phyloP scores from a whole-genome alignment of 2,888 invertebrate species.

The Morinoia aosen region DNA sequence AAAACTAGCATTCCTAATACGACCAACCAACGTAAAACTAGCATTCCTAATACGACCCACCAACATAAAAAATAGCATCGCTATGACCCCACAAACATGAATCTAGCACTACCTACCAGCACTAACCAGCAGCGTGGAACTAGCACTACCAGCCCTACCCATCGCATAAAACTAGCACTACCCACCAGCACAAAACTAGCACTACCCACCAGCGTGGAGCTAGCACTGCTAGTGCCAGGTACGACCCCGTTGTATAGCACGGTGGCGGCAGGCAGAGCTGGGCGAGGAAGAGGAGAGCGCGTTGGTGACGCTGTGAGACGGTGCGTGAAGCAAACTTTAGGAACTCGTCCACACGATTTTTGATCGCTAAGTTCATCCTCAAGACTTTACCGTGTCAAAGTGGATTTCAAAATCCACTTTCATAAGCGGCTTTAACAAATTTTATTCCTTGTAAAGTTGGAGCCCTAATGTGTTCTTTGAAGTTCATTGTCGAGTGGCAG shows the following conservation, averaged over 20 bases:
- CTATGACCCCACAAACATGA: constrained; percentile 56
- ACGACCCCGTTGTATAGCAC: constrained; percentile 72
- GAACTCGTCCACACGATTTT: neutral
- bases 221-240: constrained; percentile 70
- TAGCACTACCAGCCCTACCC: neutral
- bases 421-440: too few relatives aligned
- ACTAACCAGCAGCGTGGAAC: neutral
- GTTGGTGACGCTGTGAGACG: constrained; percentile 61
- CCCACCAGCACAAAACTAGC: neutral
- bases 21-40: constrained; percentile 69
- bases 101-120: constrained; percentile 70
- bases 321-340: constrained; percentile 14
- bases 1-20: neutral
- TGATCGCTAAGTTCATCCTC: neutral
- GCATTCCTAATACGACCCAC: constrained; percentile 62
- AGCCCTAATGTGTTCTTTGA: too few relatives aligned
- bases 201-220: constrained; percentile 69
- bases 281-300: constrained; percentile 66
- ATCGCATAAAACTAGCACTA: too few relatives aligned
- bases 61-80: neutral
- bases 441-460: too few relatives aligned
- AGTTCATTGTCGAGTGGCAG: too few relatives aligned
- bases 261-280: constrained; percentile 65
- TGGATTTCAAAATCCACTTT: too few relatives aligned
- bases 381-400: too few relatives aligned